Evolutionary conservation across 1,140 invertebrate species (phyloP), one percentile per base, ranked within the genome.

Genomic region (Calycopis cecrops): DNA sequence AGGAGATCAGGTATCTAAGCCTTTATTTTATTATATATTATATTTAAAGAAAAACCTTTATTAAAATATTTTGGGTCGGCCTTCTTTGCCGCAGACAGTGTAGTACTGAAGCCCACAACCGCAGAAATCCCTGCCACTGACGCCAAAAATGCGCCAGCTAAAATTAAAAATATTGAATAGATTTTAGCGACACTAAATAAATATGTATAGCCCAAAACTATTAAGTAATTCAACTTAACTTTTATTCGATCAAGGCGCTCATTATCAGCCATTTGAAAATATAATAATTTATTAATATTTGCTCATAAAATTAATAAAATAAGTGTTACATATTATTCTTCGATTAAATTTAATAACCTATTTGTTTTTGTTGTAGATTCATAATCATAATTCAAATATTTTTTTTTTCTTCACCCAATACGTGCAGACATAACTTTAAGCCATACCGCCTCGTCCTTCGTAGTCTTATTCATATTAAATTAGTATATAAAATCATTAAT

Each of bases 41-140:
- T 10, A 37, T 37, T 37, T 37, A 9, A 37, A 37, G 3, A 2
- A 9, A 37, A 10, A 81, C 94, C 94, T 89, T 96, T 94, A 60
- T 90, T 90, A 73, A 97, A 96, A 75, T 91, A 92, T 71, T 92
- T 90, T 16, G 94, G 92, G 83, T 96, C 95, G 63, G 92, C 91
- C 82, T 93, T 95, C 78, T 93, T 96, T 0, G 93, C 92, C 62
- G 92, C 88, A 34, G 92, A 91, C 47, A 98, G 63, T 35, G 96
- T 93, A 49, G 91, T 89, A 9, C 93, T 91, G 88, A 98, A 98
- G 2, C 96, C 96, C 71, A 93, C 88, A 8, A 96, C 61, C 1
- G 95, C 90, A 3, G 96, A 96, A 28, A 95, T 87, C 40, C 95
- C 94, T 42, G 95, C 91, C 10, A 97, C 90, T 21, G 92, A 85